Evolutionary conservation across 2,113 vertebrate species (phyloP), one percentile per base, ranked within the genome.

Genomic region (Canis aureus): DNA sequence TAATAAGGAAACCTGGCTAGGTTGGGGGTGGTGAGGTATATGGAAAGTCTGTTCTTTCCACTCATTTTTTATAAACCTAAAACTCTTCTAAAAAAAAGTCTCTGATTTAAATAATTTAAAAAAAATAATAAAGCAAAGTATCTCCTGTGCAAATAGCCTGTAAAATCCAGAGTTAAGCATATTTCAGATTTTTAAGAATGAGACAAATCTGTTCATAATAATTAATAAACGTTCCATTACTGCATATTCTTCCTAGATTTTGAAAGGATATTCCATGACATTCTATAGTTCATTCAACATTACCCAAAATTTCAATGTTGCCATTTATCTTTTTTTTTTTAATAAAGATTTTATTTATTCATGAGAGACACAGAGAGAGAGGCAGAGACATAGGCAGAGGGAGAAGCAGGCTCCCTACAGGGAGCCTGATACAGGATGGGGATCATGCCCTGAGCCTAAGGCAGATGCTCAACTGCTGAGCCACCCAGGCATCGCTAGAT

Each of bases 251-350:
- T 67, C 8, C 66, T 43, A 29, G 1, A 53, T 59, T 57, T 78
- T 79, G 15, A 43, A 82, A 53, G 13, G 5, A 2, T 78, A 73
- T 64, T 57, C 13, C 11, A 73, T 79, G 27, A 10, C 22, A 76
- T 43, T 88, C 89, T 69, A 88, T 29, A 69, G 29, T 55, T 11
- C 32, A 9, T 55, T 94, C 25, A 91, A 88, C 89, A 81, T 64
- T 74, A 71, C 2, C 32, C 16, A 25, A 69, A 74, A 80, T 53
- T 25, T 83, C 95, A 11, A 88, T 73, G 19, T n/a, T 62, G 8
- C 3, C 23, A 38, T 91, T 84, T 43, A 11, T 62, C n/a, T 86
- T 79, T 80, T 35, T 43, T 43, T 43, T 43, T 43, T 38, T 38
- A 3, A 43, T 43, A 7, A 43, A 43, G 6, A 43, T 43, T 43